A percentile compares a stretch with the other conserved stretches of the same genome.
Evolutionary conservation across 2,113 vertebrate genomes (phyloP).

Genomic region (Varanus salvator): DNA sequence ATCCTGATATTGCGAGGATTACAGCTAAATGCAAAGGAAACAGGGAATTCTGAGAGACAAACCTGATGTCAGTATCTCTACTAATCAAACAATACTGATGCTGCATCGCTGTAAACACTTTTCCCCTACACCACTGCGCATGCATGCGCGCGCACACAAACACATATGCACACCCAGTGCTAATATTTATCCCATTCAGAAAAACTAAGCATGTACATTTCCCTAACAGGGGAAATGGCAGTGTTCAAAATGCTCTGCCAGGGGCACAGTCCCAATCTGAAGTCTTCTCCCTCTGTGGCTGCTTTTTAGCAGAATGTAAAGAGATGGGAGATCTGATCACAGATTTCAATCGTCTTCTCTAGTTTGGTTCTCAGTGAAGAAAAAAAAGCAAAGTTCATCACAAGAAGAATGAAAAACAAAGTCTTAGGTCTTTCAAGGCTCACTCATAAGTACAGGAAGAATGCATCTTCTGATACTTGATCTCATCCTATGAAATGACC

Average conservation of each 20-base stretch:
- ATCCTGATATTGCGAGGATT: too few relatives aligned
- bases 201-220: background rate
- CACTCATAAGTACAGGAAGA: slow-evolving; percentile 31
- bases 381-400: background rate
- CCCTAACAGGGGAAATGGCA: background rate
- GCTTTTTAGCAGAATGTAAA: background rate
- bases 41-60: too few relatives aligned
- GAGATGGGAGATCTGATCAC: background rate
- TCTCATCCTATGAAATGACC: slow-evolving; percentile 48
- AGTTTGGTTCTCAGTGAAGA: background rate
- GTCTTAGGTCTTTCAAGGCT: background rate
- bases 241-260: background rate
- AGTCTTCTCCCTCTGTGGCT: background rate
- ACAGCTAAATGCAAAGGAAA: too few relatives aligned
- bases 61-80: too few relatives aligned
- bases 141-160: too few relatives aligned
- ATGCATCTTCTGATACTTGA: slow-evolving; percentile 20
- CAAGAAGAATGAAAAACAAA: background rate
- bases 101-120: too few relatives aligned
- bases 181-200: too few relatives aligned
- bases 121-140: too few relatives aligned
- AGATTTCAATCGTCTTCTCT: background rate
- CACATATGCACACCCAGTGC: too few relatives aligned
- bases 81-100: too few relatives aligned
- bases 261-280: background rate